phyloP scores from a whole-genome alignment of 2,888 invertebrate genomes.

The Cylindroiulus punctatus region DNA sequence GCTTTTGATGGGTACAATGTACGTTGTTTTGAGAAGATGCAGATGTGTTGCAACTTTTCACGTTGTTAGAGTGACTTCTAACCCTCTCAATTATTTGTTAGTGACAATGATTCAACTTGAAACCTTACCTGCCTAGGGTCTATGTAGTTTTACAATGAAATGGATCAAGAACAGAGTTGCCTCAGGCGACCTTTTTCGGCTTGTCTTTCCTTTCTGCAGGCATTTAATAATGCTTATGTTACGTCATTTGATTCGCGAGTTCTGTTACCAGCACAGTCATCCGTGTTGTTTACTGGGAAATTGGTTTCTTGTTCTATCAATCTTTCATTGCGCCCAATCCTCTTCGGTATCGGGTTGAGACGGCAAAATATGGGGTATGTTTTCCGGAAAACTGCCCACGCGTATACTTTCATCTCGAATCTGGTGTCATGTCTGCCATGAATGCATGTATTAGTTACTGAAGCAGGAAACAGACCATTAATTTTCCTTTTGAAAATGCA shows the following conservation, averaged over 20 bases:
- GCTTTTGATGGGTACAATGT: too few species aligned
- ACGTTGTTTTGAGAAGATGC: neutral
- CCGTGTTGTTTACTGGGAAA: neutral
- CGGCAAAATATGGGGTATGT: neutral
- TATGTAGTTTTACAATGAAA: neutral
- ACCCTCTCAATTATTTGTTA: neutral
- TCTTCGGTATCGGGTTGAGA: neutral
- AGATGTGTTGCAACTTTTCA: neutral
- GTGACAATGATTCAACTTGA: neutral
- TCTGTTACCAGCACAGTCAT: conserved; percentile 3
- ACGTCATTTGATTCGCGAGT: neutral
- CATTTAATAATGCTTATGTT: conserved; percentile 26
- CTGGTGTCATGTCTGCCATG: neutral
- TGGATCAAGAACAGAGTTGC: neutral
- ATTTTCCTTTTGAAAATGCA: neutral
- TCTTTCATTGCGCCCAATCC: neutral
- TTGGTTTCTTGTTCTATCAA: conserved; percentile 23
- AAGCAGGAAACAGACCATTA: neutral
- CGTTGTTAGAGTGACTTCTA: neutral
- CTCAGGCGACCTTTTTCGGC: neutral
- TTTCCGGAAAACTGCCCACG: neutral
- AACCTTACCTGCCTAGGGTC: neutral
- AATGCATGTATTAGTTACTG: neutral
- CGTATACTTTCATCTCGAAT: neutral
- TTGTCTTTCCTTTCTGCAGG: neutral